These are phyloP conservation scores for Brachionus plicatilis DNA, from an alignment of 1,140 invertebrate genomes.

Conservation along the genomic window DNA sequence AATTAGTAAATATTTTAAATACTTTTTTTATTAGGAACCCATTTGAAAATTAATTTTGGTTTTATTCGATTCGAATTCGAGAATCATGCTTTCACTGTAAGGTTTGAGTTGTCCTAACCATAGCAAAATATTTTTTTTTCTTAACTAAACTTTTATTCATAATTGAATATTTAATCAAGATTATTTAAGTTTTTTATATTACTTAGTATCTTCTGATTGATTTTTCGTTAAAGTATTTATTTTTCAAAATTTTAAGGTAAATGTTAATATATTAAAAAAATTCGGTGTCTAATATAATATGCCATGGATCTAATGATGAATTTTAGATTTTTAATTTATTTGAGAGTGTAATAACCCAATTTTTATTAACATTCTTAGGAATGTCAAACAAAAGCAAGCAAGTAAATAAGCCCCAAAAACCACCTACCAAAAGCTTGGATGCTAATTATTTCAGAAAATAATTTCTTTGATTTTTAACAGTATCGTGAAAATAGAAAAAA, in stretches of 20 bases:
- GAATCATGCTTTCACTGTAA: too few species aligned
- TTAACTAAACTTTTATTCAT: too few species aligned
- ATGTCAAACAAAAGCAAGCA: neutral
- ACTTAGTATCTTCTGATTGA: too few species aligned
- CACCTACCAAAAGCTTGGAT: neutral
- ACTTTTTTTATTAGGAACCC: neutral
- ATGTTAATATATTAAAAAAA: neutral
- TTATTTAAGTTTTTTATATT: too few species aligned
- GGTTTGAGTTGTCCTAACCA: too few species aligned
- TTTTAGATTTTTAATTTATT: neutral
- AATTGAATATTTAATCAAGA: too few species aligned
- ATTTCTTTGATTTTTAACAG: neutral
- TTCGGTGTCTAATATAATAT: neutral
- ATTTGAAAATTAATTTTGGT: neutral
- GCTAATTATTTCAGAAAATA: neutral
- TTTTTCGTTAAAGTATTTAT: neutral
- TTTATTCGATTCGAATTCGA: neutral
- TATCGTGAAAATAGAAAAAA: neutral
- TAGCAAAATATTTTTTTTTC: too few species aligned
- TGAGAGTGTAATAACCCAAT: neutral
- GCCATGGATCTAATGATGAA: neutral
- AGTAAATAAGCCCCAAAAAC: neutral
- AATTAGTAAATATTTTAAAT: neutral
- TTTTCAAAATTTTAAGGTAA: neutral
- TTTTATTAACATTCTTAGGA: neutral